Conservation (phyloP, 2,888 invertebrate species). For the Lampropteryx suffumata region DNA sequence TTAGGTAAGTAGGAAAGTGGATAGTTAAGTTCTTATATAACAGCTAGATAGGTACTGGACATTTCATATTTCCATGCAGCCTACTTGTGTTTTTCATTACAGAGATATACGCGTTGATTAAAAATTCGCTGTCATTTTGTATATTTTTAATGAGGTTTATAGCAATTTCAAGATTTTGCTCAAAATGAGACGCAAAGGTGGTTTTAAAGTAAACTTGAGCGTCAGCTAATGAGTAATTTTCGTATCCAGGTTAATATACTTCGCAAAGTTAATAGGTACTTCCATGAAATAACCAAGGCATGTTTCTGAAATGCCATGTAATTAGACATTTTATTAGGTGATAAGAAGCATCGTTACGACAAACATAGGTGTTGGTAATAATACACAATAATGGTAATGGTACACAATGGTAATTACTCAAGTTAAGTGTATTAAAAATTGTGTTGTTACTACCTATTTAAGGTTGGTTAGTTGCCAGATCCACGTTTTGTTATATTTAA, state of each 20-base stretch:
- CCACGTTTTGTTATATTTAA: too few relatives aligned
- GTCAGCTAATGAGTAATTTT: constrained; percentile 22
- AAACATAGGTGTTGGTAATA: too few relatives aligned
- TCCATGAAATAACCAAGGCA: constrained; percentile 9
- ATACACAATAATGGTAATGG: too few relatives aligned
- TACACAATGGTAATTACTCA: too few relatives aligned
- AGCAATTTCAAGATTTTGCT: constrained; percentile 11
- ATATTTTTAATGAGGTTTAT: constrained; percentile 22
- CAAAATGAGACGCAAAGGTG: constrained; percentile 15
- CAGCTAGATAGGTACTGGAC: too few relatives aligned
- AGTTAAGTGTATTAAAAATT: too few relatives aligned
- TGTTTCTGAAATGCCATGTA: constrained; percentile 1
- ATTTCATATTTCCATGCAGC: neutral
- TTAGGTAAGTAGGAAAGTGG: too few relatives aligned
- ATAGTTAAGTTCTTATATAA: too few relatives aligned
- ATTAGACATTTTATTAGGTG: constrained; percentile 1
- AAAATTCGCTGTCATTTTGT: constrained; percentile 18
- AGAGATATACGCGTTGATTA: constrained; percentile 18
- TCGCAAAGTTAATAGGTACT: constrained; percentile 12
- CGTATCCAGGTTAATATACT: constrained; percentile 14
- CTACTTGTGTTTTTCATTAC: constrained; percentile 1
- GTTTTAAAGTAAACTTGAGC: constrained; percentile 13
- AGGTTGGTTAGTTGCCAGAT: too few relatives aligned
- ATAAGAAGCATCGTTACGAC: neutral
- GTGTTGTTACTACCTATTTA: too few relatives aligned